These are phyloP conservation scores for Spodoptera frugiperda DNA, from an alignment of 1,140 invertebrate species.

Conservation along the genomic window DNA sequence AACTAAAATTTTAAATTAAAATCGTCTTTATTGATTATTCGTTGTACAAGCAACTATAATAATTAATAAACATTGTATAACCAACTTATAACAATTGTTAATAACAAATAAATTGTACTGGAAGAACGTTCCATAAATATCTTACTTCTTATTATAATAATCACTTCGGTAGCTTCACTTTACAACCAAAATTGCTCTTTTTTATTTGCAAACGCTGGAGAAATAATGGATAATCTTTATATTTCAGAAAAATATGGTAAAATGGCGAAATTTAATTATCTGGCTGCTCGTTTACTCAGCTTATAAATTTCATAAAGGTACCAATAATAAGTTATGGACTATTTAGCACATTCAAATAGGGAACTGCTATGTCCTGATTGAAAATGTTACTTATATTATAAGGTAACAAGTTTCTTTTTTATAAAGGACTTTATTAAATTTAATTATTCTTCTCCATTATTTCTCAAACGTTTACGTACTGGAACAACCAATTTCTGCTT, in stretches of 20 bases:
- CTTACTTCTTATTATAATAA: constrained; percentile 24
- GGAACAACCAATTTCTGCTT: not conserved
- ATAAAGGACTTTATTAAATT: no score
- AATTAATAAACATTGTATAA: constrained; percentile 63
- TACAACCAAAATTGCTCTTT: not conserved
- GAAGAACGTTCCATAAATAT: constrained; percentile 59
- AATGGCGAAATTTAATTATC: no score
- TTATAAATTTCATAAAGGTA: no score
- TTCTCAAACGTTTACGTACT: not conserved
- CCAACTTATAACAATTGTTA: constrained; percentile 61
- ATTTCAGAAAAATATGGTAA: no score
- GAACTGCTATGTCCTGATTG: no score
- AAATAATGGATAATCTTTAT: not conserved
- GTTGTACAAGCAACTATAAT: constrained; percentile 73
- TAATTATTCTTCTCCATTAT: no score
- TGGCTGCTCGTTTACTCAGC: no score
- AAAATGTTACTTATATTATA: no score
- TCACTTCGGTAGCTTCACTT: constrained; percentile 3
- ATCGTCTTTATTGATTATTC: constrained; percentile 55
- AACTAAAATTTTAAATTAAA: constrained; percentile 64
- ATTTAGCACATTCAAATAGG: no score
- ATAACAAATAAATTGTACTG: constrained; percentile 61
- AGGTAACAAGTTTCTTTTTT: no score
- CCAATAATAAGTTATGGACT: no score
- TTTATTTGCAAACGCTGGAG: not conserved